Percentiles rank a stretch among this genome's conserved stretches.
Conservation (phyloP, 2,113 vertebrate species). For the Coturnix japonica region DNA sequence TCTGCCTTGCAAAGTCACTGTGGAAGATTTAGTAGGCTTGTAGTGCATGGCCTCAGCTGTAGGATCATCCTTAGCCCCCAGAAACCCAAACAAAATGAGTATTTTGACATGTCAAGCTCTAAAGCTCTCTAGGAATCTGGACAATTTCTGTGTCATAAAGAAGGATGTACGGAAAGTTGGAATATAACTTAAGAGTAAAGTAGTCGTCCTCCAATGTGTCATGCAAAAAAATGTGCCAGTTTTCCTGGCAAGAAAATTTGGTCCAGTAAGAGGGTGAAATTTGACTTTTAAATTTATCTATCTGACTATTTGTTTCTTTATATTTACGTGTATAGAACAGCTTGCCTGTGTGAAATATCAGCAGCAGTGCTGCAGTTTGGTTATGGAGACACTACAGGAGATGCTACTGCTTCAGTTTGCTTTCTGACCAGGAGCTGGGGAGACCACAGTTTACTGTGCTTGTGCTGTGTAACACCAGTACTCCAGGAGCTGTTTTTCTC, state of each 20-base stretch:
- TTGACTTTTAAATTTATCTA: neutral
- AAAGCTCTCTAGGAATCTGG: neutral
- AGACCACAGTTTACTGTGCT: fast-evolving
- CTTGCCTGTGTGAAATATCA: neutral
- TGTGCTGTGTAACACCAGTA: neutral
- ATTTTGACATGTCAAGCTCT: slow-evolving; percentile 11
- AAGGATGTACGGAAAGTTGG: neutral
- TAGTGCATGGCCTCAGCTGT: neutral
- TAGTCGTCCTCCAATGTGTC: neutral
- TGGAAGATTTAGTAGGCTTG: slow-evolving; percentile 12
- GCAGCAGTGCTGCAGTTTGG: neutral
- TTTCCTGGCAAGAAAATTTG: neutral
- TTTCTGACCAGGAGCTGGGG: neutral
- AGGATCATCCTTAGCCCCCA: neutral
- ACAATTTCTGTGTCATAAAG: neutral
- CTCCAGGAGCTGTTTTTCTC: neutral
- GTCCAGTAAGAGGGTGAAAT: neutral
- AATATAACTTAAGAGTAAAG: neutral
- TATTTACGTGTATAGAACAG: neutral
- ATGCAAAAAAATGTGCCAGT: neutral
- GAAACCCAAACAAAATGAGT: neutral
- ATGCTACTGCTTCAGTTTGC: neutral
- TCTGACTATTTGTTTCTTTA: neutral
- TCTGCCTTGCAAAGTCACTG: neutral
- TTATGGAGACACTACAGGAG: fast-evolving